A percentile compares a stretch with the other conserved stretches of the same genome.
Evolutionary conservation across 2,888 invertebrate genomes (phyloP).

Genomic region (Papilio demoleus): DNA sequence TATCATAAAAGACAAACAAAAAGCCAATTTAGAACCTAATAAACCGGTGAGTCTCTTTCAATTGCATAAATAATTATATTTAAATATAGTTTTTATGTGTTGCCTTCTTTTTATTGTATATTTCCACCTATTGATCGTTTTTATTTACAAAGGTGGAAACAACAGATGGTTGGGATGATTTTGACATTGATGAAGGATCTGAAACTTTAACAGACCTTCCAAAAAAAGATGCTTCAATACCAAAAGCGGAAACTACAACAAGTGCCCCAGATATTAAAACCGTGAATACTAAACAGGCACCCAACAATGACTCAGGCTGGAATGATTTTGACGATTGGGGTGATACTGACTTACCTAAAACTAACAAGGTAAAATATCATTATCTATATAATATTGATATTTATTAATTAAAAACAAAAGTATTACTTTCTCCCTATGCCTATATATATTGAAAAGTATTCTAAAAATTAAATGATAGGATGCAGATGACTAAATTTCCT

Average conservation of each 20-base stretch:
- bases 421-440: no score
- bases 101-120: neutral
- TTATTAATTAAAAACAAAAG: neutral
- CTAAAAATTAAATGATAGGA: no score
- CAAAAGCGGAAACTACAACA: constrained; percentile 33
- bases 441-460: no score
- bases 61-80: constrained; percentile 8
- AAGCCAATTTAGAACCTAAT: constrained; percentile 38
- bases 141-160: constrained; percentile 44
- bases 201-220: constrained; percentile 45
- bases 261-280: constrained; percentile 7
- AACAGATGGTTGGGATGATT: constrained; percentile 79
- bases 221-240: constrained; percentile 30
- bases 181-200: constrained; percentile 70
- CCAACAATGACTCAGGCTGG: constrained; percentile 73
- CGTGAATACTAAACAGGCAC: constrained; percentile 31
- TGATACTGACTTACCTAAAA: constrained; percentile 52
- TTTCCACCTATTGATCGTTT: neutral
- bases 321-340: constrained; percentile 81
- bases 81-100: neutral
- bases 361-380: constrained; percentile 47
- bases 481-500: no score
- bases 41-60: constrained; percentile 47
- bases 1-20: constrained; percentile 46
- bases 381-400: neutral